Conservation (phyloP, 2,113 vertebrate species). For the Anhinga rufa region DNA sequence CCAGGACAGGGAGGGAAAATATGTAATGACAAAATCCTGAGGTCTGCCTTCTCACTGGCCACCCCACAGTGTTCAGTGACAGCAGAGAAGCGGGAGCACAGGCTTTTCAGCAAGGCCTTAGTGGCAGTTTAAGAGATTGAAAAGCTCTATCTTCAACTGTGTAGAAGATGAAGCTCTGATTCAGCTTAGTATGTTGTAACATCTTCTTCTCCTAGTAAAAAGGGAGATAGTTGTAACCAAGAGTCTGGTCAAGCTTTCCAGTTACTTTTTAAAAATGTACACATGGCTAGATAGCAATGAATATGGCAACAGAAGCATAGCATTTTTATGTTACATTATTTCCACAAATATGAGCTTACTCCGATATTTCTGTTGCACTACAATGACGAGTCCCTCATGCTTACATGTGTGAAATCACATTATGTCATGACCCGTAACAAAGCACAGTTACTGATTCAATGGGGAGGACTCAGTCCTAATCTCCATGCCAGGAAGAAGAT, state of each 20-base stretch:
- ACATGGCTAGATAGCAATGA: neutral
- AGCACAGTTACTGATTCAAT: neutral
- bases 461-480: neutral
- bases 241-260: neutral
- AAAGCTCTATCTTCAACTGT: neutral
- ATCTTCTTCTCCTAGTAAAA: neutral
- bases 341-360: neutral
- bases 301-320: neutral
- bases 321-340: neutral
- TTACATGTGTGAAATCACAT: neutral
- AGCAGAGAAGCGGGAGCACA: neutral
- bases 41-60: neutral
- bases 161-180: neutral
- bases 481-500: neutral
- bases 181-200: neutral
- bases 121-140: accelerated
- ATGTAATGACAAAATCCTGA: neutral
- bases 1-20: neutral
- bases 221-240: neutral
- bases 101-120: neutral
- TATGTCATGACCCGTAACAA: neutral
- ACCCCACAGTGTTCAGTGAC: neutral
- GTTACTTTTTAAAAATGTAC: neutral
- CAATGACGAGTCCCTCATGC: neutral
- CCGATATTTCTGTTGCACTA: neutral